A percentile compares a stretch with the other conserved stretches of the same genome.
Evolutionary conservation across 2,888 invertebrate species (phyloP).

Genomic region (Vanessa cardui): DNA sequence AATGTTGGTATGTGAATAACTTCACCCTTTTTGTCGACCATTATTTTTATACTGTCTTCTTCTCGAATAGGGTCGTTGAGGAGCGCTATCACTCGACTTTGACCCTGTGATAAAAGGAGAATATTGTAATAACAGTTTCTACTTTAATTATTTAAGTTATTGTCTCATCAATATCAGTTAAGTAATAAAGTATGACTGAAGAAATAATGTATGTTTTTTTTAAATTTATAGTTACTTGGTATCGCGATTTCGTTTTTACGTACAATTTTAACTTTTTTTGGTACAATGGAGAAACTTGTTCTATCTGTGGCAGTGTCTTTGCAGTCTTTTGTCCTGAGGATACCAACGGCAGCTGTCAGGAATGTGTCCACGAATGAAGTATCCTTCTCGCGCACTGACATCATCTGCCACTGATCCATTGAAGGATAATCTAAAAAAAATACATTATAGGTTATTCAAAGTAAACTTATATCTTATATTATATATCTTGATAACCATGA

Average conservation of each 20-base stretch:
- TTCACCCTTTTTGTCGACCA: constrained; percentile 91
- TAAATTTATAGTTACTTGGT: no score
- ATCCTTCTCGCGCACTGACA: constrained; percentile 91
- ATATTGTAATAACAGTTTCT: constrained; percentile 30
- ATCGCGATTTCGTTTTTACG: constrained; percentile 47
- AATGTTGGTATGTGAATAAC: constrained; percentile 88
- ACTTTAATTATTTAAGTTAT: constrained; percentile 5
- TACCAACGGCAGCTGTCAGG: constrained; percentile 90
- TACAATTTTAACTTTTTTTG: constrained; percentile 90
- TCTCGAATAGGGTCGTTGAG: constrained; percentile 89
- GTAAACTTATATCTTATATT: no score
- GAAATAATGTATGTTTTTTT: no score
- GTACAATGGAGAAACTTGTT: constrained; percentile 87
- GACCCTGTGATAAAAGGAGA: constrained; percentile 83
- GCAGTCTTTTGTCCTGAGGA: constrained; percentile 84
- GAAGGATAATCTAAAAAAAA: constrained; percentile 83
- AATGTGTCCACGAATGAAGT: constrained; percentile 92
- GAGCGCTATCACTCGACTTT: constrained; percentile 91
- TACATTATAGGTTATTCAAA: background rate
- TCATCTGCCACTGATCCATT: constrained; percentile 91
- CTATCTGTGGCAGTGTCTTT: constrained; percentile 83
- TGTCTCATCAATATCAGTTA: background rate
- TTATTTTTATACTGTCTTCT: constrained; percentile 89
- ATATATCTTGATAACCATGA: background rate
- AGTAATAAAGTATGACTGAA: background rate